Evolutionary conservation across 92 coral and sea anemone genomes (phyloP).

Genomic region (Virgularia gustaviana): DNA sequence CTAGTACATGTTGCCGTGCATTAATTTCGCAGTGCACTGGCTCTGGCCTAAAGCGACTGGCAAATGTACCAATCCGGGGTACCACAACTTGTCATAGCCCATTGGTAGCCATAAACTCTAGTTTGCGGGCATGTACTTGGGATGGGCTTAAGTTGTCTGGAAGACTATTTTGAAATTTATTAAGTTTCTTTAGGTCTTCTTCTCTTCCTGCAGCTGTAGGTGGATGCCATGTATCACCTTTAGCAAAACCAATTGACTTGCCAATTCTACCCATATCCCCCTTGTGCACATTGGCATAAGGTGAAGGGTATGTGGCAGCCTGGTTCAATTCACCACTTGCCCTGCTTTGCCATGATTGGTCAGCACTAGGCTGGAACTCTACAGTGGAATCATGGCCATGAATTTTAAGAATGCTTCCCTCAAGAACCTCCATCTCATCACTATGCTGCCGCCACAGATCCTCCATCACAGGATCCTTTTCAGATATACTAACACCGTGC

Average conservation of each 20-base stretch:
- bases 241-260: too few species aligned
- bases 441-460: too few species aligned
- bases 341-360: constrained; percentile 65
- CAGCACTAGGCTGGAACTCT: constrained; percentile 60
- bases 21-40: constrained; percentile 61
- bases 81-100: constrained; percentile 50
- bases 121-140: constrained; percentile 22
- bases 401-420: too few species aligned
- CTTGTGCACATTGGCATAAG: constrained; percentile 22
- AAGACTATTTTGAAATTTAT: constrained; percentile 19
- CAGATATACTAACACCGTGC: too few species aligned
- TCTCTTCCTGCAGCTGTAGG: constrained; percentile 27
- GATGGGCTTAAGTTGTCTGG: not conserved
- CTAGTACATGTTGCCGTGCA: constrained; percentile 60
- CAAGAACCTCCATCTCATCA: too few species aligned
- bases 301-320: too few species aligned
- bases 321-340: constrained; percentile 23
- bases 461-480: too few species aligned
- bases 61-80: constrained; percentile 56
- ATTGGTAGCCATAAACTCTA: constrained; percentile 51
- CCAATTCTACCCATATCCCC: constrained; percentile 46
- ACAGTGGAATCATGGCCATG: constrained; percentile 50
- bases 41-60: constrained; percentile 61
- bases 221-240: constrained; percentile 41
- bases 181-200: constrained; percentile 23